phyloP scores from a whole-genome alignment of 2,797 vertebrate genomes.

The Halcyon badia region DNA sequence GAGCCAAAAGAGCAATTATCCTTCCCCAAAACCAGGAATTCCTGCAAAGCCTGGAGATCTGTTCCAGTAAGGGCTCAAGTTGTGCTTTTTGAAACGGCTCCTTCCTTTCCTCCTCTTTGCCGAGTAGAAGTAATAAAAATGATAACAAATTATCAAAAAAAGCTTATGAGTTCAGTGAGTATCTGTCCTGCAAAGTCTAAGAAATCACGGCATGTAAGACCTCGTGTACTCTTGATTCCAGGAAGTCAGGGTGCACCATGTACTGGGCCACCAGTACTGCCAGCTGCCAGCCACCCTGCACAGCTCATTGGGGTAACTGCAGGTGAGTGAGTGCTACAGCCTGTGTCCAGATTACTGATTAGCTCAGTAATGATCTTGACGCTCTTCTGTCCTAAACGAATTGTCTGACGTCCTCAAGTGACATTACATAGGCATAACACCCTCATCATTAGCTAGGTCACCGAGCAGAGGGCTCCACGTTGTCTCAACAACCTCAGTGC shows the following conservation, averaged over 20 bases:
- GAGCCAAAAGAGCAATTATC: neutral
- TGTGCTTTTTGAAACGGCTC: neutral
- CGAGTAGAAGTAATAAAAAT: neutral
- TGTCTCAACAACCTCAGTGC: neutral
- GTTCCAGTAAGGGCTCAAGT: neutral
- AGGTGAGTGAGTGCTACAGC: neutral
- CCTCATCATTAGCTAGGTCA: neutral
- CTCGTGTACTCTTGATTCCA: neutral
- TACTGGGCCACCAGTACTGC: neutral
- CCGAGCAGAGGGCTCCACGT: rapidly evolving
- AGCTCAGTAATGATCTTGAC: neutral
- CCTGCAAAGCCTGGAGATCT: neutral
- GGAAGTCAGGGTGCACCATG: rapidly evolving
- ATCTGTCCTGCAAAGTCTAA: neutral
- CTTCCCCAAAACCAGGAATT: neutral
- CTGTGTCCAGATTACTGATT: neutral
- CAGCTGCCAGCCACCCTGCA: neutral
- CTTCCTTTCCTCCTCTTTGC: neutral
- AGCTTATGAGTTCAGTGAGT: neutral
- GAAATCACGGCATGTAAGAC: neutral
- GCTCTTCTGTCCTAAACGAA: neutral
- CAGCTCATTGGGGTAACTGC: rapidly evolving
- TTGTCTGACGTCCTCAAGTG: neutral
- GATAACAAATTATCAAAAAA: neutral
- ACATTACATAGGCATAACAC: neutral